Evolutionary conservation across 2,113 vertebrate species (phyloP).

Genomic region (Isurus oxyrinchus): DNA sequence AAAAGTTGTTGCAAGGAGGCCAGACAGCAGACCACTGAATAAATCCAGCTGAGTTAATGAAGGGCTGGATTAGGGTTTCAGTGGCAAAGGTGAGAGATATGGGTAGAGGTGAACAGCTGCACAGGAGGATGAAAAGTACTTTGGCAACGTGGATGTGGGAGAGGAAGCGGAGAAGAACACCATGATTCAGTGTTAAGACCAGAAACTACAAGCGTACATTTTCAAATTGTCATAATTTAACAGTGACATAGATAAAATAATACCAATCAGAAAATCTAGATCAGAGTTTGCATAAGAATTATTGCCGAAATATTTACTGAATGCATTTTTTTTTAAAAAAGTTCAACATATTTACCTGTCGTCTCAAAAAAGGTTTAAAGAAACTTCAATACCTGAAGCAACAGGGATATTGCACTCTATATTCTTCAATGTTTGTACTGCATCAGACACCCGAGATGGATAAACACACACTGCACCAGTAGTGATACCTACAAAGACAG

Average conservation of each 20-base stretch:
- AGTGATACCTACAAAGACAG: constrained; percentile 66
- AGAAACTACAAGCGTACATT: not conserved
- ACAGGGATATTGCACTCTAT: constrained; percentile 74
- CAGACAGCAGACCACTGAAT: not conserved
- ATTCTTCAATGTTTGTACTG: constrained; percentile 66
- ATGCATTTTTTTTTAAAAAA: not conserved
- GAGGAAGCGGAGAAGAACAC: not conserved
- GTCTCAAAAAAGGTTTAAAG: not conserved
- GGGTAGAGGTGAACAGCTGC: not conserved
- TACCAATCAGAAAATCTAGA: not conserved
- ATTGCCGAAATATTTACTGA: not conserved
- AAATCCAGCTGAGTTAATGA: not conserved
- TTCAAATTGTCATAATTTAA: not conserved
- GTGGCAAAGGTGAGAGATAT: not conserved
- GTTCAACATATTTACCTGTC: not conserved
- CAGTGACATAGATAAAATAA: not conserved
- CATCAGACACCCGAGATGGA: constrained; percentile 74
- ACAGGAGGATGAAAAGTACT: not conserved
- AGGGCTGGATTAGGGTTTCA: not conserved
- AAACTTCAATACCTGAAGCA: constrained; percentile 71
- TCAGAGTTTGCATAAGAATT: not conserved
- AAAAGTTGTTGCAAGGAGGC: not conserved
- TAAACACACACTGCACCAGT: constrained; percentile 85
- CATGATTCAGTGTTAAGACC: not conserved
- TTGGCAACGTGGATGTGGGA: not conserved